Conservation (phyloP, 2,797 vertebrate species). For the Picus viridis region DNA sequence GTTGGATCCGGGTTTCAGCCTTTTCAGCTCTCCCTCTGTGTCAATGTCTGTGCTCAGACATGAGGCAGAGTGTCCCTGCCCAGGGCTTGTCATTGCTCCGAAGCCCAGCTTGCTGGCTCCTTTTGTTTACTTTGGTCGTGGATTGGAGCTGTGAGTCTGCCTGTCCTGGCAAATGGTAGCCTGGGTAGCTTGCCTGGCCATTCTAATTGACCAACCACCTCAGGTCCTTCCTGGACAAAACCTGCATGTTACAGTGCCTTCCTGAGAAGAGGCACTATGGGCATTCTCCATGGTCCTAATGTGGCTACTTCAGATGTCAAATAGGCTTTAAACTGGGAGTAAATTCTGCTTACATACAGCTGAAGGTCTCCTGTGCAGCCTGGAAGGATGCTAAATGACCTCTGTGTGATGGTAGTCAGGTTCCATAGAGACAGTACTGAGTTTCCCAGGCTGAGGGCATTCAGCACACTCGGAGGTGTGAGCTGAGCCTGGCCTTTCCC, state of each 20-base stretch:
- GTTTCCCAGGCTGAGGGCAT: background rate
- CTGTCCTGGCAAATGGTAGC: background rate
- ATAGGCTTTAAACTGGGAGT: background rate
- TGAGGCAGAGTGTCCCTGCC: background rate
- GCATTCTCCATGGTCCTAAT: background rate
- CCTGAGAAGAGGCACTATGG: background rate
- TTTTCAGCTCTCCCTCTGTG: background rate
- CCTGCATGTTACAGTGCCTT: accelerated
- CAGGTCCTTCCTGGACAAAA: background rate
- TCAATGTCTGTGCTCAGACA: background rate
- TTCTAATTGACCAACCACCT: background rate
- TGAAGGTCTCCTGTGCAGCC: background rate
- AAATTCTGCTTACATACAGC: background rate
- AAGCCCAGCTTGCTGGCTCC: background rate
- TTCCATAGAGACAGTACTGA: background rate
- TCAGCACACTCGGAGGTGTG: background rate
- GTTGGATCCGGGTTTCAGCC: background rate
- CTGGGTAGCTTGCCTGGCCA: background rate
- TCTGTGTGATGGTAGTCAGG: background rate
- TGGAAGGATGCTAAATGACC: background rate
- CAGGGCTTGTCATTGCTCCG: background rate
- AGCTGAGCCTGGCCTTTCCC: background rate
- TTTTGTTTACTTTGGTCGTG: background rate
- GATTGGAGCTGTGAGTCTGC: background rate
- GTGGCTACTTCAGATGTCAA: background rate